Conservation (phyloP, 1,140 invertebrate species). For the Archivesica marissinica region DNA sequence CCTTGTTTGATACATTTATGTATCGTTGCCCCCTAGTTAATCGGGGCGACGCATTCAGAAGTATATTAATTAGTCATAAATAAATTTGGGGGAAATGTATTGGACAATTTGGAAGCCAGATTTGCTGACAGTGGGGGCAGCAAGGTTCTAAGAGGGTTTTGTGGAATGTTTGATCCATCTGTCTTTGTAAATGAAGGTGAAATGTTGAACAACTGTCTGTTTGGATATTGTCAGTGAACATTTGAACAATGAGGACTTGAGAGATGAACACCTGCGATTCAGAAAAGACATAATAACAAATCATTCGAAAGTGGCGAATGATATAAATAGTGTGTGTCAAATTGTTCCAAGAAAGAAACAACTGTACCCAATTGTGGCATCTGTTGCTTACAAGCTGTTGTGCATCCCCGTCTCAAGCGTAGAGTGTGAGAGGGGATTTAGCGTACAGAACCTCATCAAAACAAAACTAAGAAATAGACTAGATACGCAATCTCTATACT, state of each 20-base stretch:
- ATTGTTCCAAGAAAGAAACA: neutral
- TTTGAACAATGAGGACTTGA: neutral
- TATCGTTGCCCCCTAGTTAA: too few species aligned
- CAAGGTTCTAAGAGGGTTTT: neutral
- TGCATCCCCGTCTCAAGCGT: neutral
- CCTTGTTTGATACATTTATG: too few species aligned
- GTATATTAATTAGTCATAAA: too few species aligned
- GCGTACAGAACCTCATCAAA: constrained; percentile 28
- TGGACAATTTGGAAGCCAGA: neutral
- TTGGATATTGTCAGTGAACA: neutral
- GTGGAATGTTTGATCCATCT: neutral
- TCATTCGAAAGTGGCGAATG: neutral
- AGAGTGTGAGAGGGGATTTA: constrained; percentile 16
- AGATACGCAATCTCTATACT: neutral
- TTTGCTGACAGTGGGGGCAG: neutral
- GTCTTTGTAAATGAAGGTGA: neutral
- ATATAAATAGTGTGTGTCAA: constrained; percentile 7
- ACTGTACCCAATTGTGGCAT: neutral
- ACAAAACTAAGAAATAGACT: constrained; percentile 20
- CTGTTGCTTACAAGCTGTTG: constrained; percentile 3
- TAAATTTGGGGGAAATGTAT: neutral
- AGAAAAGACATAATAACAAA: neutral
- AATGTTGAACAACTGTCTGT: neutral
- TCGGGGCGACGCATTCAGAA: too few species aligned
- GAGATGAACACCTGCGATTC: neutral